A percentile compares a stretch with the other conserved stretches of the same genome.
Conservation (phyloP, 1,140 invertebrate genomes). For the Elymnias hypermnestra region DNA sequence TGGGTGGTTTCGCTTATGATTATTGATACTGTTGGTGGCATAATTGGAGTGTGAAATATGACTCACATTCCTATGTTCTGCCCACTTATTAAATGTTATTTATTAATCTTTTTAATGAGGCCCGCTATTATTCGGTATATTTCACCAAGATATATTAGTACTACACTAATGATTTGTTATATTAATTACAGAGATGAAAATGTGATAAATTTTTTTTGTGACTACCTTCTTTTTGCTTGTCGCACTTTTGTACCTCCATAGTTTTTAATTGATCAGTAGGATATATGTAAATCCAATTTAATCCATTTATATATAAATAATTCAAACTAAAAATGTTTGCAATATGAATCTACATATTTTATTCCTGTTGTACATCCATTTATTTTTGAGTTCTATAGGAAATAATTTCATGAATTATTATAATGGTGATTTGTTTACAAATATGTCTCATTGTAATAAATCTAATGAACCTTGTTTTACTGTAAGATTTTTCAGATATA, state of each 20-base stretch:
- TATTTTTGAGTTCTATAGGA: too few relatives aligned
- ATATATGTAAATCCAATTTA: not conserved
- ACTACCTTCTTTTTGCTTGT: too few relatives aligned
- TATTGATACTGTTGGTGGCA: constrained; percentile 60
- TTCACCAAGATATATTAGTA: not conserved
- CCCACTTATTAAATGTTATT: constrained; percentile 62
- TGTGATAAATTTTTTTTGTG: not conserved
- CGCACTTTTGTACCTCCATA: not conserved
- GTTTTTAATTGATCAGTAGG: not conserved
- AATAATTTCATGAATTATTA: too few relatives aligned
- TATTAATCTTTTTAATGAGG: constrained; percentile 36
- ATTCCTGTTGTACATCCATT: too few relatives aligned
- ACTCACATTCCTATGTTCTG: constrained; percentile 54
- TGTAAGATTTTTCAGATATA: too few relatives aligned
- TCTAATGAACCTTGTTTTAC: too few relatives aligned
- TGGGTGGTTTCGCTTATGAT: constrained; percentile 57
- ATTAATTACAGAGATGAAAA: too few relatives aligned
- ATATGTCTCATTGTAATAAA: too few relatives aligned
- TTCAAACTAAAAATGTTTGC: too few relatives aligned
- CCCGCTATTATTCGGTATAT: constrained; percentile 7
- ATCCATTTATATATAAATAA: not conserved
- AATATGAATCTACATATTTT: too few relatives aligned
- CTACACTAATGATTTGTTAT: not conserved
- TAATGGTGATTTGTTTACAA: too few relatives aligned
- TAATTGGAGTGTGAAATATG: constrained; percentile 73